These are phyloP conservation scores for Coregonus ussuriensis DNA, from an alignment of 2,797 vertebrate species.

Conservation along the genomic window DNA sequence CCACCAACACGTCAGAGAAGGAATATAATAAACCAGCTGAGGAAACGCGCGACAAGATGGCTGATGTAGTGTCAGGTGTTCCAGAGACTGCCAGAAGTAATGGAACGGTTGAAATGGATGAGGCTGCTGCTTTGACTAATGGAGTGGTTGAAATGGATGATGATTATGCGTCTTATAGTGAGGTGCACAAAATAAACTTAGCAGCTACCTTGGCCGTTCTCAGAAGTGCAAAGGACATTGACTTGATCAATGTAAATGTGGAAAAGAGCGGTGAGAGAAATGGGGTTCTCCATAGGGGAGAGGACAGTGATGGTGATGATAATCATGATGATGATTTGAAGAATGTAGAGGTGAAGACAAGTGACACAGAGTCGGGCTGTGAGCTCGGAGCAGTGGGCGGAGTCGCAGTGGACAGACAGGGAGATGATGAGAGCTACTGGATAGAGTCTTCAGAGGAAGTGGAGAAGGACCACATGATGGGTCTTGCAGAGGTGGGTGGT, in stretches of 20 bases:
- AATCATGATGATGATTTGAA: conserved; percentile 58
- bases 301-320: conserved; percentile 67
- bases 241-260: conserved; percentile 77
- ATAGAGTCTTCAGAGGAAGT: conserved; percentile 75
- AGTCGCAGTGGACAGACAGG: conserved; percentile 54
- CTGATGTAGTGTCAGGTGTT: conserved; percentile 67
- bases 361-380: conserved; percentile 78
- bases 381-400: conserved; percentile 90
- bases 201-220: conserved; percentile 93
- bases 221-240: conserved; percentile 85
- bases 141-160: conserved; percentile 82
- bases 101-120: conserved; percentile 80
- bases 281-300: conserved; percentile 65
- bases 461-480: conserved; percentile 57
- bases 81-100: conserved; percentile 59
- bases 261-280: conserved; percentile 71
- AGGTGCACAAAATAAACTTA: conserved; percentile 88
- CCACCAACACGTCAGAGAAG: conserved; percentile 88
- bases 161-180: conserved; percentile 84
- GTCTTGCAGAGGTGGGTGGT: neutral
- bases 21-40: conserved; percentile 73
- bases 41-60: conserved; percentile 75
- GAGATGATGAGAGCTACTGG: conserved; percentile 63
- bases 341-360: conserved; percentile 75
- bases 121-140: conserved; percentile 54